Evolutionary conservation across 2,888 invertebrate species (phyloP).

Genomic region (Isoperla grammatica): DNA sequence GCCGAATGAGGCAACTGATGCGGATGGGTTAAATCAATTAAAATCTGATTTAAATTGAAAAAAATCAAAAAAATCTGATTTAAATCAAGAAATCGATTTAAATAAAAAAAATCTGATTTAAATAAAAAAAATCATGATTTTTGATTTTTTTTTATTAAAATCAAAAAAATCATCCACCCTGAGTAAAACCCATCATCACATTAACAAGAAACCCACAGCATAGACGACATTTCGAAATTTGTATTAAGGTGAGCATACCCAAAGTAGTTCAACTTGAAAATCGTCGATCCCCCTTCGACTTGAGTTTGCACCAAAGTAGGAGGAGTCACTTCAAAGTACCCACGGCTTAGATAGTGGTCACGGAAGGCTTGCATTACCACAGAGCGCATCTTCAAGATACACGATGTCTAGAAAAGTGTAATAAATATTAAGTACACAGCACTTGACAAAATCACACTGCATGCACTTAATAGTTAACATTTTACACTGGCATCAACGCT

Average conservation of each 20-base stretch:
- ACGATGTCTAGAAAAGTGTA: slow-evolving; percentile 62
- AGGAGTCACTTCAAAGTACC: slow-evolving; percentile 90
- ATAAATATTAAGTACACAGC: not conserved
- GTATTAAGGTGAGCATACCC: slow-evolving; percentile 44
- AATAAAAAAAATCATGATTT: too few relatives aligned
- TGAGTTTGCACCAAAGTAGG: slow-evolving; percentile 98
- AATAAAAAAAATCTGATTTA: too few relatives aligned
- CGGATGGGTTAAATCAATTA: too few relatives aligned
- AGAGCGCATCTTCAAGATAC: slow-evolving; percentile 85
- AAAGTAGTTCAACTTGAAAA: slow-evolving; percentile 70
- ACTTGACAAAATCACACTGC: not conserved
- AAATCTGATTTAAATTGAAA: too few relatives aligned
- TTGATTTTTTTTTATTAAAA: too few relatives aligned
- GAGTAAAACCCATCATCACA: too few relatives aligned
- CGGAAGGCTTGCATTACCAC: slow-evolving; percentile 76
- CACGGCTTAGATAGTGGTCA: slow-evolving; percentile 73
- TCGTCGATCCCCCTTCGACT: slow-evolving; percentile 97
- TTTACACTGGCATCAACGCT: not conserved
- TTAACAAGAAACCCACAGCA: too few relatives aligned
- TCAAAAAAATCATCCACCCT: too few relatives aligned
- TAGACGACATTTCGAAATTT: too few relatives aligned
- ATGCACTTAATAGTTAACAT: not conserved
- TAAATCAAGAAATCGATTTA: too few relatives aligned
- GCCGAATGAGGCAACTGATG: too few relatives aligned
- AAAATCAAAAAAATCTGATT: too few relatives aligned